Evolutionary conservation across 2,888 invertebrate species (phyloP).

Genomic region (Arrhopalites spinosus): DNA sequence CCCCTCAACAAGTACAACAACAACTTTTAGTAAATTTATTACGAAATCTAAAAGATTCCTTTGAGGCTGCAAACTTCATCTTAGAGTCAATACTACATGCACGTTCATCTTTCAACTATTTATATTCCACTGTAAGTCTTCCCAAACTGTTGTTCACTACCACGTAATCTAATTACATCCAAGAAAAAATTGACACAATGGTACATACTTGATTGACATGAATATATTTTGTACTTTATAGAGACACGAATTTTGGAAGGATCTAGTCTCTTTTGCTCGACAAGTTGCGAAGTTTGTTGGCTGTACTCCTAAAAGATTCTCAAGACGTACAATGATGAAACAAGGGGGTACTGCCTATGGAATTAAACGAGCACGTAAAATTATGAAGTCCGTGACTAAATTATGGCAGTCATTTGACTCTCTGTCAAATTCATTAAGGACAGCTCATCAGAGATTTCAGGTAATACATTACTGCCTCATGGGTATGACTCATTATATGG

Average conservation of each 20-base stretch:
- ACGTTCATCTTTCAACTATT: neutral
- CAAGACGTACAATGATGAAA: neutral
- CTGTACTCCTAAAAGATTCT: neutral
- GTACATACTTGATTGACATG: too few species aligned
- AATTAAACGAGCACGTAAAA: neutral
- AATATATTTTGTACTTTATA: conserved; percentile 2
- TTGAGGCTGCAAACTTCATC: neutral
- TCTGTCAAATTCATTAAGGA: neutral
- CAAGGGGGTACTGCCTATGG: neutral
- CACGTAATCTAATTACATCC: neutral
- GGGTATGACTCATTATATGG: too few species aligned
- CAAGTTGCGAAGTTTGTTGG: neutral
- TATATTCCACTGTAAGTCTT: neutral
- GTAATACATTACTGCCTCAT: too few species aligned
- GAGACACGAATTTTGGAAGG: conserved; percentile 1
- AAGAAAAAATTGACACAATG: neutral
- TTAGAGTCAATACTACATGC: neutral
- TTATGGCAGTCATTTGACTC: conserved; percentile 1
- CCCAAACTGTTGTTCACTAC: neutral
- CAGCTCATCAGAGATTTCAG: neutral
- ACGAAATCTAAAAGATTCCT: neutral
- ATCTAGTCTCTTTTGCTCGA: neutral
- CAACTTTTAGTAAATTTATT: neutral
- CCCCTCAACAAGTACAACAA: too few species aligned
- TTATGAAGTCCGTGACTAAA: neutral